Percentiles rank a stretch among this genome's conserved stretches.
Evolutionary conservation across 2,113 vertebrate genomes (phyloP).

Genomic region (Hydrolagus affinis): DNA sequence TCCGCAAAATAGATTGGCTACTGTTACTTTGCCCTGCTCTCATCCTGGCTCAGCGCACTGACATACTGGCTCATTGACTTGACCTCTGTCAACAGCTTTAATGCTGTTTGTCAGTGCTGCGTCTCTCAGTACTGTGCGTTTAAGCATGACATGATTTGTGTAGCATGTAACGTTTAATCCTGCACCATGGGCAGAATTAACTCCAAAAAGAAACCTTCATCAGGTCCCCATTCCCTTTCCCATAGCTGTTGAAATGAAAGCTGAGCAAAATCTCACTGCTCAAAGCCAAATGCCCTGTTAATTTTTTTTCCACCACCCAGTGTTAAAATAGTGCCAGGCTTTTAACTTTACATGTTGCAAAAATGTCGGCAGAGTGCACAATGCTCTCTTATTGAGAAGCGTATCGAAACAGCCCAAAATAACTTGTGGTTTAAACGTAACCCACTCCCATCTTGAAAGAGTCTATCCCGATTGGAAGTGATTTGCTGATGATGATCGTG

Average conservation of each 20-base stretch:
- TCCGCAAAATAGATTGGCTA: not conserved
- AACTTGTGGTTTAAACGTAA: not conserved
- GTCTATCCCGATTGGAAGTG: no score
- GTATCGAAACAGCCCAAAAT: not conserved
- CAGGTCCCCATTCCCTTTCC: not conserved
- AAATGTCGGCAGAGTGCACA: not conserved
- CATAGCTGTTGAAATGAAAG: not conserved
- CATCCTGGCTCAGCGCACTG: slow-evolving; percentile 22
- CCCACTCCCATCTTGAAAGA: no score
- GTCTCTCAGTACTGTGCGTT: slow-evolving; percentile 20
- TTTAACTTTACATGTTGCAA: not conserved
- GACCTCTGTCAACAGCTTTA: slow-evolving; percentile 28
- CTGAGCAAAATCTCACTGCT: not conserved
- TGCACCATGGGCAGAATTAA: slow-evolving; percentile 15
- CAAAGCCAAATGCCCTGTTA: not conserved
- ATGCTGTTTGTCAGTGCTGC: slow-evolving; percentile 8
- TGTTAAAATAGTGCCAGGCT: no score
- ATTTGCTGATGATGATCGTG: no score
- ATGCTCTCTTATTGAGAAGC: not conserved
- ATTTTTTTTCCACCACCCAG: not conserved
- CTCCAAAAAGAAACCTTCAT: not conserved
- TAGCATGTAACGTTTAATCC: slow-evolving; percentile 23
- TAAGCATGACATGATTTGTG: slow-evolving; percentile 29
- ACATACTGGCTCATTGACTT: slow-evolving; percentile 22
- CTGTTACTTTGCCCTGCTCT: slow-evolving; percentile 9